Conservation (phyloP, 2,888 invertebrate species). For the Euplagia quadripunctaria region DNA sequence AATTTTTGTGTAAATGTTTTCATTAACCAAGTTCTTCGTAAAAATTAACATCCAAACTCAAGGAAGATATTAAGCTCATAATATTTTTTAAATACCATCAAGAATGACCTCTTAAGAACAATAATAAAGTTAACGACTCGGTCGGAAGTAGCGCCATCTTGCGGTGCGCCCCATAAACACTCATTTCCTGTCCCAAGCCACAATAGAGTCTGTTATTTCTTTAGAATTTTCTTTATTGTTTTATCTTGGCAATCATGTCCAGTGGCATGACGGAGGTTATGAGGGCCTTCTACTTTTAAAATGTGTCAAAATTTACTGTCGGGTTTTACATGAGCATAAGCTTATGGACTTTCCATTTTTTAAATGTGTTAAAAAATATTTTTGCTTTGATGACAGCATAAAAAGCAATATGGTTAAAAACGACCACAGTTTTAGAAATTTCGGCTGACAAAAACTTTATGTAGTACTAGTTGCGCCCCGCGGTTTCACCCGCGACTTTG, state of each 20-base stretch:
- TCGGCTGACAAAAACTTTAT: too few relatives aligned
- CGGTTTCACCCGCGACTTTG: too few relatives aligned
- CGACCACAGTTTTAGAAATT: too few relatives aligned
- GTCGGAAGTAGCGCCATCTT: constrained; percentile 58
- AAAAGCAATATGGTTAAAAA: too few relatives aligned
- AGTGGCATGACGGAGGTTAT: background rate
- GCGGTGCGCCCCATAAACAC: constrained; percentile 50
- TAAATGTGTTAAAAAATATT: too few relatives aligned
- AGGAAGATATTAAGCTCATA: background rate
- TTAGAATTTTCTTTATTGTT: constrained; percentile 30
- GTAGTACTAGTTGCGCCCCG: too few relatives aligned
- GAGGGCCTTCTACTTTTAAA: background rate
- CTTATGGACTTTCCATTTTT: too few relatives aligned
- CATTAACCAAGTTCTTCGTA: background rate
- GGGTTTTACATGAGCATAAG: background rate
- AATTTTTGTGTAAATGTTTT: background rate
- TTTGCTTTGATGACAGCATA: too few relatives aligned
- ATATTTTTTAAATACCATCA: constrained; percentile 30
- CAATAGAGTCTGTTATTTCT: constrained; percentile 36
- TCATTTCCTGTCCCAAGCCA: constrained; percentile 54
- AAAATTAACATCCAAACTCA: background rate
- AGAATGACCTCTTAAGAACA: constrained; percentile 36
- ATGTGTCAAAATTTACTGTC: background rate
- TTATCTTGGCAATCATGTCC: constrained; percentile 3
- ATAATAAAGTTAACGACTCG: constrained; percentile 58